phyloP scores from a whole-genome alignment of 2,797 vertebrate genomes.

The Falco columbarius region DNA sequence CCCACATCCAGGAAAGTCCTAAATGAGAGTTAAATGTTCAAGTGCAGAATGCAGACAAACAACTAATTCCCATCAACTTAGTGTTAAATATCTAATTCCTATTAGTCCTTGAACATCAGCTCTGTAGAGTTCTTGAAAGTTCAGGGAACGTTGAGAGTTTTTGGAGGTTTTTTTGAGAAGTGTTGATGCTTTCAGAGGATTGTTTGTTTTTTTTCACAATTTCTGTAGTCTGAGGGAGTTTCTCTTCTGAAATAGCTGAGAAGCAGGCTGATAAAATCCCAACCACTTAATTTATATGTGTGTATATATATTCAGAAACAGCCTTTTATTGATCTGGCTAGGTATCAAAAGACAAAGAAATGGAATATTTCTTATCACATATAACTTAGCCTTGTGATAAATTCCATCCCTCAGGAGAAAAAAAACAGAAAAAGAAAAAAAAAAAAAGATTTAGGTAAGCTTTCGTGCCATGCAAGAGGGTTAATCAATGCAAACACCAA shows the following conservation, averaged over 20 bases:
- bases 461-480: background rate
- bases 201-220: background rate
- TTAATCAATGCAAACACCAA: background rate
- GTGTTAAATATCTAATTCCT: background rate
- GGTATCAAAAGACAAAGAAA: background rate
- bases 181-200: background rate
- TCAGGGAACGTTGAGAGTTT: accelerated
- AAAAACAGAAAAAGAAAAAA: background rate
- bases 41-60: background rate
- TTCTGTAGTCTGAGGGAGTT: background rate
- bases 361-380: background rate
- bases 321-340: background rate
- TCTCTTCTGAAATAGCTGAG: background rate
- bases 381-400: background rate
- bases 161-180: background rate
- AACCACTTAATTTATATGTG: background rate
- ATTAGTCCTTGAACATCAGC: background rate
- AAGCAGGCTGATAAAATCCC: background rate
- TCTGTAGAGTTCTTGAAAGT: background rate
- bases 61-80: background rate
- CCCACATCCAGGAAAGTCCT: background rate
- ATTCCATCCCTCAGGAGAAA: background rate
- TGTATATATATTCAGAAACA: background rate
- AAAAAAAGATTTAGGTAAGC: background rate
- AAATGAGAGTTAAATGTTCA: background rate